A percentile compares a stretch with the other conserved stretches of the same genome.
phyloP scores from a whole-genome alignment of 2,797 vertebrate genomes.

The Apogon hyalosoma region DNA sequence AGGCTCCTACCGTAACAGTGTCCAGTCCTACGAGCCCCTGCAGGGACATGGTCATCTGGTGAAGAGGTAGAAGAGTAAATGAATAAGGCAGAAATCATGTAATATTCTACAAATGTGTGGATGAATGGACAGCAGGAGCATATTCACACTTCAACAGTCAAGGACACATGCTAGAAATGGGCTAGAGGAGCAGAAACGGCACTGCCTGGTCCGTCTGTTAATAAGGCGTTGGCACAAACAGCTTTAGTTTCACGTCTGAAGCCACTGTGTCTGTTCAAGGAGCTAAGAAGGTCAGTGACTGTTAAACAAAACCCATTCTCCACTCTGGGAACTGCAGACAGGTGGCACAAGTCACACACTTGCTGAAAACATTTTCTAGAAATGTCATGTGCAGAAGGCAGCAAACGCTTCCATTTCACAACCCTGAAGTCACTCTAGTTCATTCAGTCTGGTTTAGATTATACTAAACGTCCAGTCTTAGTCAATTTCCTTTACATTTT shows the following conservation, averaged over 20 bases:
- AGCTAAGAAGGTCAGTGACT: constrained; percentile 45
- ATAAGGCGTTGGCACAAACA: constrained; percentile 8
- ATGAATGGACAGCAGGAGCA: not conserved
- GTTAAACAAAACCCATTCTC: constrained; percentile 34
- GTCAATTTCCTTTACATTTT: too few relatives aligned
- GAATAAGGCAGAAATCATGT: not conserved
- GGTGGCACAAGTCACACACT: constrained; percentile 22
- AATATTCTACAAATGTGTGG: not conserved
- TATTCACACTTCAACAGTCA: not conserved
- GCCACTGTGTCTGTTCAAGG: constrained; percentile 32
- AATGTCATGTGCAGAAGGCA: too few relatives aligned
- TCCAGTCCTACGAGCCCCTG: constrained; percentile 66
- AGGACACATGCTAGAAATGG: not conserved
- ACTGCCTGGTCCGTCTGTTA: not conserved
- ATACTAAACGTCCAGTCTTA: too few relatives aligned
- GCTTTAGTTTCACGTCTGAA: constrained; percentile 15
- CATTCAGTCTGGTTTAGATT: too few relatives aligned
- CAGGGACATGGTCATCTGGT: constrained; percentile 82
- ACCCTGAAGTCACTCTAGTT: too few relatives aligned
- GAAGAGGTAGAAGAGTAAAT: constrained; percentile 18
- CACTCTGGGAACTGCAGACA: constrained; percentile 32
- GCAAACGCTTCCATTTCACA: too few relatives aligned
- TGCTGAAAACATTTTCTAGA: too few relatives aligned
- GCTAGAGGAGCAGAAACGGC: not conserved
- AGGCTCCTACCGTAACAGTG: constrained; percentile 71